A percentile compares a stretch with the other conserved stretches of the same genome.
Conservation (phyloP, 2,888 invertebrate species). For the Trichogramma evanescens region DNA sequence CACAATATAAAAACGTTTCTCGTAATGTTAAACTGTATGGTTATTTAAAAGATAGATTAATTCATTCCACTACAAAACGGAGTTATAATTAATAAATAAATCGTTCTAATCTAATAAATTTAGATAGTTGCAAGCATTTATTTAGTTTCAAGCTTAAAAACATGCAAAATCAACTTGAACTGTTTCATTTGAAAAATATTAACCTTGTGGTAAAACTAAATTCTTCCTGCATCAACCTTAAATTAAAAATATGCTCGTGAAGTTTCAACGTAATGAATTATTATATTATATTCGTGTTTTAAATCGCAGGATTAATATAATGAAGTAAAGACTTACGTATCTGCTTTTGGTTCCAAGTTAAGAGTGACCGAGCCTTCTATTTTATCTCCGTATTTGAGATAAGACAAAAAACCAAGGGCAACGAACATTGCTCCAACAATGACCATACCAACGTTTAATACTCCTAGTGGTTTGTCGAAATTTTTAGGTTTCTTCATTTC, state of each 20-base stretch:
- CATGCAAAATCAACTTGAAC: no score
- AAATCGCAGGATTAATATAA: not conserved
- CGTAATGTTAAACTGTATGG: no score
- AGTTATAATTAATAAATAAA: no score
- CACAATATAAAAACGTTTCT: no score
- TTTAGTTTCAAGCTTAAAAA: no score
- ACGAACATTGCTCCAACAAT: slow-evolving; percentile 72
- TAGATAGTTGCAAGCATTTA: no score
- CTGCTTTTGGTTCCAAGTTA: slow-evolving; percentile 59
- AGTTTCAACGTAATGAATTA: not conserved
- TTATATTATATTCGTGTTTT: not conserved
- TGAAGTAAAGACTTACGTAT: slow-evolving; percentile 10
- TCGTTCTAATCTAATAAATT: no score
- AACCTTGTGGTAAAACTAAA: slow-evolving; percentile 19
- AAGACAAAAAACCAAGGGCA: slow-evolving; percentile 78
- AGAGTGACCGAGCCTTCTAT: slow-evolving; percentile 82
- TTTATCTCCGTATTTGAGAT: slow-evolving; percentile 77
- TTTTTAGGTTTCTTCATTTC: slow-evolving; percentile 75
- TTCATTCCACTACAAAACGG: no score
- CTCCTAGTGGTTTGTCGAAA: slow-evolving; percentile 75
- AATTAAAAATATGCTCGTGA: slow-evolving; percentile 7
- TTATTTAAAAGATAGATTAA: no score
- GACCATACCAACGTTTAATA: slow-evolving; percentile 83
- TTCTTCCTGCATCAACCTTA: slow-evolving; percentile 19
- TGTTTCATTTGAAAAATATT: slow-evolving; percentile 5